Conservation (phyloP, 2,888 invertebrate genomes). For the Petrophora chlorosata region DNA sequence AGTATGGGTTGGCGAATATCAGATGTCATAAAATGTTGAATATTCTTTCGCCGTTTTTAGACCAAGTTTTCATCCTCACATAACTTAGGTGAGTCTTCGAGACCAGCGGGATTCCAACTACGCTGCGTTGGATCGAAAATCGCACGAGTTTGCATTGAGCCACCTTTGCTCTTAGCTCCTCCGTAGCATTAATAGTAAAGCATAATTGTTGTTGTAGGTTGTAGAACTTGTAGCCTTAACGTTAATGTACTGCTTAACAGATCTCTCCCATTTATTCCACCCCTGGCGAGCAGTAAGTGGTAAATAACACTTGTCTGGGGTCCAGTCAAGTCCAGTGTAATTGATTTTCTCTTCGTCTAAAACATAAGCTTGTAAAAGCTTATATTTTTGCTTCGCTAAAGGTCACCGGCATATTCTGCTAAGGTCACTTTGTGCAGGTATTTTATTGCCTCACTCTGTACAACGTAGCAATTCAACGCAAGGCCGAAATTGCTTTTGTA, state of each 20-base stretch:
- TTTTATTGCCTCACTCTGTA: slow-evolving; percentile 72
- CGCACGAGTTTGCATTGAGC: too few species aligned
- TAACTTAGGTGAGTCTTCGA: too few species aligned
- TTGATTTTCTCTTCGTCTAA: slow-evolving; percentile 45
- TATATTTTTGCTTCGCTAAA: slow-evolving; percentile 58
- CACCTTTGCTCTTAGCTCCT: too few species aligned
- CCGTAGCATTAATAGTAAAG: too few species aligned
- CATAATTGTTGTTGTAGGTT: not conserved
- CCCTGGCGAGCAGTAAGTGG: slow-evolving; percentile 1
- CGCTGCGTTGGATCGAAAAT: too few species aligned
- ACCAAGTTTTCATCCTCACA: too few species aligned
- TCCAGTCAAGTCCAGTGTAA: not conserved
- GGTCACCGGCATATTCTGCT: slow-evolving; percentile 71
- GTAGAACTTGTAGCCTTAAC: not conserved
- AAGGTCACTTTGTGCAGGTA: slow-evolving; percentile 75
- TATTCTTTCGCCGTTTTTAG: too few species aligned
- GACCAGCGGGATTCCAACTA: too few species aligned
- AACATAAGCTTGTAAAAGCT: slow-evolving; percentile 62
- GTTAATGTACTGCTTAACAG: not conserved
- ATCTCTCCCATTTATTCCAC: slow-evolving; percentile 9
- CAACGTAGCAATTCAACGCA: slow-evolving; percentile 71
- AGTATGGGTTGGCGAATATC: too few species aligned
- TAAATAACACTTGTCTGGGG: slow-evolving; percentile 8
- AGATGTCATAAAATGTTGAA: too few species aligned
- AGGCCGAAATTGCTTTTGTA: slow-evolving; percentile 71